Evolutionary conservation across 2,888 invertebrate genomes (phyloP).

Genomic region (Thalpophila matura): DNA sequence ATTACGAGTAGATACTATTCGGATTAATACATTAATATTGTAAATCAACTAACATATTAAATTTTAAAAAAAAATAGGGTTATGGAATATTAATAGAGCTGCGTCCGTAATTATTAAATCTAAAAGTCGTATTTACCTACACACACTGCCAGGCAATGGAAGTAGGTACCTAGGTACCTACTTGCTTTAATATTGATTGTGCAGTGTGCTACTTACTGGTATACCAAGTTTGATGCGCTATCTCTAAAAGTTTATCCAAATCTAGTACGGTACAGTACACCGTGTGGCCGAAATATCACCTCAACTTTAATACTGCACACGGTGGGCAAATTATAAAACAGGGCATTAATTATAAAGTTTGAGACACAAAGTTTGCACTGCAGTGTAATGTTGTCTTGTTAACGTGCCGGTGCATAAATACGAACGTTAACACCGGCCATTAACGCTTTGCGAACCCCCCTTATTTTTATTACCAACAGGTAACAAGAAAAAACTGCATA

Average conservation of each 20-base stretch:
- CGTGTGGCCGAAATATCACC: conserved; percentile 72
- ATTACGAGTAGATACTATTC: conserved; percentile 6
- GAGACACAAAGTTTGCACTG: conserved; percentile 75
- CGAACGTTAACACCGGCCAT: conserved; percentile 73
- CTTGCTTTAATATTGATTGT: conserved; percentile 19
- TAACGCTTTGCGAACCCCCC: conserved; percentile 70
- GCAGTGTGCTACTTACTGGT: too few relatives aligned
- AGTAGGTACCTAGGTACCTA: not conserved
- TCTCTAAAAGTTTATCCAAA: conserved; percentile 59
- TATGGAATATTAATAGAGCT: conserved; percentile 1
- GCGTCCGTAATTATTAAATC: not conserved
- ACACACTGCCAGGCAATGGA: not conserved
- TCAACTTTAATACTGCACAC: conserved; percentile 76
- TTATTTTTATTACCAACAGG: conserved; percentile 71
- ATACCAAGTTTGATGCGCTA: conserved; percentile 14
- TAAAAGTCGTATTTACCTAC: not conserved
- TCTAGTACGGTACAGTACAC: conserved; percentile 55
- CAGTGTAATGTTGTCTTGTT: conserved; percentile 80
- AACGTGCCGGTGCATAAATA: conserved; percentile 82
- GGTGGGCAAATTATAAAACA: conserved; percentile 79
- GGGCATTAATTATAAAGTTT: conserved; percentile 83
- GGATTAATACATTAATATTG: conserved; percentile 6
- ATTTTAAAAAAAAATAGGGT: conserved; percentile 2
- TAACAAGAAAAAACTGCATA: conserved; percentile 70
- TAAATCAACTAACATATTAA: not conserved